Evolutionary conservation across 2,113 vertebrate genomes (phyloP), one percentile per base, ranked within the genome.

Genomic region (Thymallus thymallus): DNA sequence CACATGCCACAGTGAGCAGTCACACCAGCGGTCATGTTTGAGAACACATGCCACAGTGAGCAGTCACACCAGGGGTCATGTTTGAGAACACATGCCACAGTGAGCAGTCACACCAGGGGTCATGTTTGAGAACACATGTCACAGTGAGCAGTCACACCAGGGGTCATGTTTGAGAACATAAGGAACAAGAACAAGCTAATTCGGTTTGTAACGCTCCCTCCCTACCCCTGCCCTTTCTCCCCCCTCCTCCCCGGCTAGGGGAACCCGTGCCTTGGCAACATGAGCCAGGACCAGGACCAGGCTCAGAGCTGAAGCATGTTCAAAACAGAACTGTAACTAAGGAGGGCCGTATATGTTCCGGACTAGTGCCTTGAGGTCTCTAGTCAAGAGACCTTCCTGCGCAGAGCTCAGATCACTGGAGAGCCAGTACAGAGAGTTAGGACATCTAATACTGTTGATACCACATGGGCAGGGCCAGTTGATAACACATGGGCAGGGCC

Each of bases 261-360:
- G 55, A 78, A 72, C 70, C 71, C 56, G 12, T 69, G 67, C 69
- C 71, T 78, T 83, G 77, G 71, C 72, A 81, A 65, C 46, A 5
- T 7, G 6, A 22, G 56, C 3, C 56, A 51, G 16, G 16, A n/a
- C n/a, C n/a, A n/a, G n/a, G n/a, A 13, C 48, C 30, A 5, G 30
- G 60, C 58, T 68, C 60, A 32, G 69, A 58, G 48, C 69, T 68
- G 45, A 72, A 70, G 76, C 70, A 63, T 69, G 68, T 73, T 76
- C 71, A 81, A 76, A 83, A 80, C 81, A 85, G 23, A 71, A 41
- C 76, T 26, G 79, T 79, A 75, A 79, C 76, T 78, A 83, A 81
- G 76, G 81, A 82, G 76, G 60, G 73, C 55, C 68, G 60, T 71
- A 81, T 16, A 67, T 73, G 74, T 69, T 69, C 74, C 69, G 63